These are phyloP conservation scores for Mirounga angustirostris DNA, from an alignment of 2,113 vertebrate genomes.

Conservation along the genomic window DNA sequence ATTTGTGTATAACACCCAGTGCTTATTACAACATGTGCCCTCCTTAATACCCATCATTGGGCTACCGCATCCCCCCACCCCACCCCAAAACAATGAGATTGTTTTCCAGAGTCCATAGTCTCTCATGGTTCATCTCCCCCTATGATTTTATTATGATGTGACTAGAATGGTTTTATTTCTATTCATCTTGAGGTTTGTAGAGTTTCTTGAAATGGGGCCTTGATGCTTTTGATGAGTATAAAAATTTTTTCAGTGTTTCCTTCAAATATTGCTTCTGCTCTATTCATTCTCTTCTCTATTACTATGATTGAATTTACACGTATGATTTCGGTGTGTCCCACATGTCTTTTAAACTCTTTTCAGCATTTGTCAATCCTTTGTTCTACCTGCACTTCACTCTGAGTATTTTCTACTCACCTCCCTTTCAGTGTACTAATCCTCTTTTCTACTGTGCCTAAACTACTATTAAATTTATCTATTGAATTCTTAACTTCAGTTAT, in stretches of 20 bases:
- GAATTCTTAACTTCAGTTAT: background rate
- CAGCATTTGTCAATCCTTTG: background rate
- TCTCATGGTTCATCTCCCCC: too few species aligned
- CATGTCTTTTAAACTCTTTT: background rate
- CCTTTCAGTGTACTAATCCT: background rate
- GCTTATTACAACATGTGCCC: too few species aligned
- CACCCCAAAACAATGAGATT: too few species aligned
- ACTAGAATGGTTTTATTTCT: background rate
- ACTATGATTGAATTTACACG: background rate
- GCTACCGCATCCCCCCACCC: too few species aligned
- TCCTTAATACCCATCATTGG: too few species aligned
- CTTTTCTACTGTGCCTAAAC: background rate
- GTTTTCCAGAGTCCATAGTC: too few species aligned
- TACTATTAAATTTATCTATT: background rate
- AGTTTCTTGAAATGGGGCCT: background rate
- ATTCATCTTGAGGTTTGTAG: background rate
- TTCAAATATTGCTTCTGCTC: background rate
- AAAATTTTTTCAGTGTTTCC: background rate
- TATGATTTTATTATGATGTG: background rate
- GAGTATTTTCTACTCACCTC: background rate
- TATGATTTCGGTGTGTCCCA: background rate
- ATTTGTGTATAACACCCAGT: too few species aligned
- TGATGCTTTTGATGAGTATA: background rate
- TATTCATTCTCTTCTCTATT: background rate
- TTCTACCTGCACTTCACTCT: background rate